Conservation (phyloP, 2,888 invertebrate genomes). For the Epiblema foenella region DNA sequence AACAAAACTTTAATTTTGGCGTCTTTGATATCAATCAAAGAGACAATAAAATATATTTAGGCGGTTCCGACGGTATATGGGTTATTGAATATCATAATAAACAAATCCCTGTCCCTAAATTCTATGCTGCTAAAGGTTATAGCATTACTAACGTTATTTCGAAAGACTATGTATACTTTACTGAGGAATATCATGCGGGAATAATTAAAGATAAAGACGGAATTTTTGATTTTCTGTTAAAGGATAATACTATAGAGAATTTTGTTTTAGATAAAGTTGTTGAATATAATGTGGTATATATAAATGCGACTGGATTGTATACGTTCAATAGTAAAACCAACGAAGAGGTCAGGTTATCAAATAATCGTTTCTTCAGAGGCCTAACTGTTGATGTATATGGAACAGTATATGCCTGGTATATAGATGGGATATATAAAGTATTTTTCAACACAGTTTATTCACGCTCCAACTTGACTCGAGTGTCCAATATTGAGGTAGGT, state of each 20-base stretch:
- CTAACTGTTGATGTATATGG: conserved; percentile 68
- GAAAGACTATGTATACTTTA: conserved; percentile 68
- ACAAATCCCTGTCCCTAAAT: neutral
- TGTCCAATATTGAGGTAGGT: conserved; percentile 65
- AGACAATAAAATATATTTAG: conserved; percentile 66
- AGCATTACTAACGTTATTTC: conserved; percentile 64
- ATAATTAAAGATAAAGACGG: conserved; percentile 68
- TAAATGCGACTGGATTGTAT: conserved; percentile 66
- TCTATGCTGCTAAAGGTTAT: conserved; percentile 65
- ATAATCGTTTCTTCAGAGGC: conserved; percentile 70
- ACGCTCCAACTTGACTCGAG: conserved; percentile 61
- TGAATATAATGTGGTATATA: conserved; percentile 61
- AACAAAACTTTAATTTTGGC: conserved; percentile 63
- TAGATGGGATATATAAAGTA: conserved; percentile 73
- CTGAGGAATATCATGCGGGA: conserved; percentile 58
- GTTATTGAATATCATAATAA: conserved; percentile 57
- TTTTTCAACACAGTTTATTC: conserved; percentile 57
- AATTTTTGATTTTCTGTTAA: conserved; percentile 60
- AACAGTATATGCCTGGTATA: conserved; percentile 73
- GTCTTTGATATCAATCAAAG: conserved; percentile 74
- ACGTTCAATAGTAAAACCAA: conserved; percentile 56
- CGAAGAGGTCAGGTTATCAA: conserved; percentile 59
- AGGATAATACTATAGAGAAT: conserved; percentile 60
- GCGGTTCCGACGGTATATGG: conserved; percentile 72
- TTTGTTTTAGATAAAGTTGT: conserved; percentile 70